Percentiles rank a stretch among this genome's conserved stretches.
These are phyloP conservation scores for Panulirus ornatus DNA, from an alignment of 1,140 invertebrate species.

Conservation along the genomic window DNA sequence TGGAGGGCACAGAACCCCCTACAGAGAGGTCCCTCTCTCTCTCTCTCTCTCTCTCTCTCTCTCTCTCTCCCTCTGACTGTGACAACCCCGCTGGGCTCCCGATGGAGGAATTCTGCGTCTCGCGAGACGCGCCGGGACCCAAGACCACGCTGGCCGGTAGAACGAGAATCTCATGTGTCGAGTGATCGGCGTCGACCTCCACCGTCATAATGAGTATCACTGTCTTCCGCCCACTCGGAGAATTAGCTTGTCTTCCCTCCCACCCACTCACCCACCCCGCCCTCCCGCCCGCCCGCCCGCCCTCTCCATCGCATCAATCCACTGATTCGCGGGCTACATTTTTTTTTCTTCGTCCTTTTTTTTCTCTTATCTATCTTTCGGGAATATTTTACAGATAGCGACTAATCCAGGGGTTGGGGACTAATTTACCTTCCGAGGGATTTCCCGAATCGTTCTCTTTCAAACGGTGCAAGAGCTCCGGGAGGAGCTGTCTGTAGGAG, in stretches of 20 bases:
- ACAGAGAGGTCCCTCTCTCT: too few relatives aligned
- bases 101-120: background rate
- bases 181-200: slow-evolving; percentile 12
- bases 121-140: background rate
- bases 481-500: too few relatives aligned
- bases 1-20: too few relatives aligned
- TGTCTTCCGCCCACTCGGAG: slow-evolving; percentile 7
- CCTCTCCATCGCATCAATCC: background rate
- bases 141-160: background rate
- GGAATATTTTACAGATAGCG: background rate
- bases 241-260: slow-evolving; percentile 5
- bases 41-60: too few relatives aligned
- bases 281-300: background rate
- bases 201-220: background rate
- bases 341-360: background rate
- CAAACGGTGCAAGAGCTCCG: too few relatives aligned
- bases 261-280: background rate
- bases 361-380: too few relatives aligned
- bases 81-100: background rate
- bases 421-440: too few relatives aligned
- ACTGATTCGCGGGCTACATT: background rate
- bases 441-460: background rate
- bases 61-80: background rate
- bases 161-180: background rate
- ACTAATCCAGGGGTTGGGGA: background rate